Percentiles rank a stretch among this genome's conserved stretches.
Evolutionary conservation across 2,797 vertebrate genomes (phyloP).

Genomic region (Pteronotus mesoamericanus): DNA sequence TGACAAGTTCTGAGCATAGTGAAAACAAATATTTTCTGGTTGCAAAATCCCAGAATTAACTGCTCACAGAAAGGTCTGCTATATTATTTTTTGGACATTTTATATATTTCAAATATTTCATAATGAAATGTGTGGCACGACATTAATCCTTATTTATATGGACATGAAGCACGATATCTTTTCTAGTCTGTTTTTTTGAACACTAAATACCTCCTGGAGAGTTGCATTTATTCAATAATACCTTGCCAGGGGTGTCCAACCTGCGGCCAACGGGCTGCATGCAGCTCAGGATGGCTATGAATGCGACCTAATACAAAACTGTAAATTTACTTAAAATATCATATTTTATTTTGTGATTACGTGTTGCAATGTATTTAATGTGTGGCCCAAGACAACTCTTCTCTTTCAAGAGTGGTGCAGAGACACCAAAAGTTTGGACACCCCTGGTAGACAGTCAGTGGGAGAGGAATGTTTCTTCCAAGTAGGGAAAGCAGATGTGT

Average conservation of each 20-base stretch:
- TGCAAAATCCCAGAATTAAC: background rate
- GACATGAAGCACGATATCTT: background rate
- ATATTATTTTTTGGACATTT: background rate
- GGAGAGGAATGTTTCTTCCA: background rate
- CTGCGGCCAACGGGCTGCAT: too few relatives aligned
- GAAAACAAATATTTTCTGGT: background rate
- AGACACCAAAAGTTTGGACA: too few relatives aligned
- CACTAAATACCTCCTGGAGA: background rate
- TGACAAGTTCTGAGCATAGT: background rate
- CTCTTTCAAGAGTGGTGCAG: too few relatives aligned
- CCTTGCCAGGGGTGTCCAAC: too few relatives aligned
- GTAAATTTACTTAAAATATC: too few relatives aligned
- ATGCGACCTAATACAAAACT: too few relatives aligned
- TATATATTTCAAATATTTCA: background rate
- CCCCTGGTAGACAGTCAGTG: background rate
- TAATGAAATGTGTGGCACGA: background rate
- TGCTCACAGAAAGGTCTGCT: background rate
- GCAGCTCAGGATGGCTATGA: too few relatives aligned
- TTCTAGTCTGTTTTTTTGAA: background rate
- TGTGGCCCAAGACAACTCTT: too few relatives aligned
- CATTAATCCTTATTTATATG: background rate
- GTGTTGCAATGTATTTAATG: too few relatives aligned
- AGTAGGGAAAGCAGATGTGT: background rate
- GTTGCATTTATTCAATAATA: background rate
- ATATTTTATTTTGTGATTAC: too few relatives aligned